These are phyloP conservation scores for Aspidoscelis tigris DNA, from an alignment of 2,113 vertebrate genomes.

Conservation along the genomic window DNA sequence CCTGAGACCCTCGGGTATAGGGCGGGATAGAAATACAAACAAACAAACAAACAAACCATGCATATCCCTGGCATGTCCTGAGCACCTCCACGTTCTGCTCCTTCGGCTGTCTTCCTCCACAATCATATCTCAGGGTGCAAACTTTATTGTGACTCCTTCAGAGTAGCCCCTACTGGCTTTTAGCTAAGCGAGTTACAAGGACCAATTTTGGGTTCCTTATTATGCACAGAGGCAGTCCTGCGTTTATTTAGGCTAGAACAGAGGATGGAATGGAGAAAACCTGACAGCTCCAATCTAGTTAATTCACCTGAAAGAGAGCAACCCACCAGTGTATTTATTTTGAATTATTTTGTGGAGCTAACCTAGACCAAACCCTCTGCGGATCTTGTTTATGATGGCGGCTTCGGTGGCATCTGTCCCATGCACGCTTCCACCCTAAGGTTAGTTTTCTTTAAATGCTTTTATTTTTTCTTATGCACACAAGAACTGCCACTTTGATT, in stretches of 20 bases:
- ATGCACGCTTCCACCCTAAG: slow-evolving; percentile 45
- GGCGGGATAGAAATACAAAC: no score
- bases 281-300: slow-evolving; percentile 84
- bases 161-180: not conserved
- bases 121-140: not conserved
- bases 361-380: slow-evolving; percentile 76
- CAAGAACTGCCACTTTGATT: not conserved
- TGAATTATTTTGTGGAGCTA: slow-evolving; percentile 74
- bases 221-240: slow-evolving; percentile 58
- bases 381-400: slow-evolving; percentile 73
- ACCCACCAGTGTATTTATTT: slow-evolving; percentile 80
- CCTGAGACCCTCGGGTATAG: no score
- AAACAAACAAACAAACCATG: no score
- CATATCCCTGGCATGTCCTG: no score
- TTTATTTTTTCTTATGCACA: not conserved
- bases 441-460: slow-evolving; percentile 19
- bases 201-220: slow-evolving; percentile 54
- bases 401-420: slow-evolving; percentile 74
- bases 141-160: not conserved
- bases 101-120: not conserved
- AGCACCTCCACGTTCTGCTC: no score
- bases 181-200: not conserved
- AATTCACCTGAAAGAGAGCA: slow-evolving; percentile 81
- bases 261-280: slow-evolving; percentile 43
- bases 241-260: slow-evolving; percentile 80